Conservation (phyloP, 2,797 vertebrate species). For the Liparis tanakae region DNA sequence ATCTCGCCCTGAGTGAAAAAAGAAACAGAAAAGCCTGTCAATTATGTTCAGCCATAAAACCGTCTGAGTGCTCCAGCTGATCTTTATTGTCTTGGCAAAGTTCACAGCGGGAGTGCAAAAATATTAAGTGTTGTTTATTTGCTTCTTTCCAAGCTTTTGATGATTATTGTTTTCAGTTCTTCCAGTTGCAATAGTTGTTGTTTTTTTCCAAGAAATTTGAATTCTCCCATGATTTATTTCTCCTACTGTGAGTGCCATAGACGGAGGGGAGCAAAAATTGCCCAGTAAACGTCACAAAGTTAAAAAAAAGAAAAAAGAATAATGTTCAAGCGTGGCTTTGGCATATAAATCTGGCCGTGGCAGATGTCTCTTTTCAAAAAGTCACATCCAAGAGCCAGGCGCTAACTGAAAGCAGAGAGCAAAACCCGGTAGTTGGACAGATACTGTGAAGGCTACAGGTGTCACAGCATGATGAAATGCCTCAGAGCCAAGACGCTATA, state of each 20-base stretch:
- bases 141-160: slow-evolving; percentile 67
- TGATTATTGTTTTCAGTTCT: slow-evolving; percentile 66
- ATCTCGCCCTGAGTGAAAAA: slow-evolving; percentile 62
- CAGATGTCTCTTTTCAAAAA: slow-evolving; percentile 26
- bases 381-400: slow-evolving; percentile 19
- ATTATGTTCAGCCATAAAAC: slow-evolving; percentile 75
- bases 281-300: slow-evolving; percentile 44
- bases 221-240: slow-evolving; percentile 40
- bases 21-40: slow-evolving; percentile 71
- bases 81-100: slow-evolving; percentile 75
- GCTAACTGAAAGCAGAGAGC: slow-evolving; percentile 30
- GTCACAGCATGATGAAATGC: slow-evolving; percentile 46
- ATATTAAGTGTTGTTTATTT: slow-evolving; percentile 81
- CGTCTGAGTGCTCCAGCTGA: slow-evolving; percentile 66
- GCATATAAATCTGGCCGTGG: slow-evolving; percentile 10
- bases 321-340: slow-evolving; percentile 33
- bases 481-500: slow-evolving; percentile 33
- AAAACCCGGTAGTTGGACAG: slow-evolving; percentile 27
- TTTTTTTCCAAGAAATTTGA: slow-evolving; percentile 64
- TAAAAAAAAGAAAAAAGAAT: slow-evolving; percentile 17
- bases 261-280: slow-evolving; percentile 16
- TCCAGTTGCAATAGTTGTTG: slow-evolving; percentile 55
- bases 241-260: slow-evolving; percentile 30
- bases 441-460: slow-evolving; percentile 41
- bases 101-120: slow-evolving; percentile 64